Conservation (phyloP, 2,113 vertebrate genomes). For the Turnix velox region DNA sequence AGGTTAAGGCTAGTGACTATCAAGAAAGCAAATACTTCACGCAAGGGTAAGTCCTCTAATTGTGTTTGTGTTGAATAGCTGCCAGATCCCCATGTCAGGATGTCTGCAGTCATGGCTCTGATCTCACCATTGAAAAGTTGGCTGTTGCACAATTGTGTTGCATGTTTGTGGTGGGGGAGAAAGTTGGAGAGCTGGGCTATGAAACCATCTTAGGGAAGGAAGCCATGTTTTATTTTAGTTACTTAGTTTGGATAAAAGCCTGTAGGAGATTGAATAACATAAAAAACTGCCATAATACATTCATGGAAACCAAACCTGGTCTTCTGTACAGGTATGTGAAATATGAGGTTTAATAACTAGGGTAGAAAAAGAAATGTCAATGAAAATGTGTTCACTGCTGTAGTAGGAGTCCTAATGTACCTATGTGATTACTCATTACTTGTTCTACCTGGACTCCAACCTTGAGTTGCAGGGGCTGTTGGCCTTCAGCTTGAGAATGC, state of each 20-base stretch:
- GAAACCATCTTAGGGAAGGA: slow-evolving; percentile 55
- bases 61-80: slow-evolving; percentile 77
- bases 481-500: neutral
- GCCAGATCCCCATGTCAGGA: slow-evolving; percentile 75
- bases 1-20: slow-evolving; percentile 70
- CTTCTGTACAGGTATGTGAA: slow-evolving; percentile 19
- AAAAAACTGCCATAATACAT: neutral
- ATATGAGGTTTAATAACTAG: slow-evolving; percentile 21
- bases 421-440: neutral
- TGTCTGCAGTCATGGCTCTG: slow-evolving; percentile 68
- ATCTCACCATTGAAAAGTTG: slow-evolving; percentile 52
- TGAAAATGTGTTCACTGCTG: neutral
- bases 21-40: slow-evolving; percentile 79
- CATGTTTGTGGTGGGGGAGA: slow-evolving; percentile 59
- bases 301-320: slow-evolving; percentile 32
- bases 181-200: slow-evolving; percentile 46
- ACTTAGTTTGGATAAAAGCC: slow-evolving; percentile 69
- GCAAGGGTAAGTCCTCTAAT: slow-evolving; percentile 80
- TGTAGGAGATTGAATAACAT: slow-evolving; percentile 56
- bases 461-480: neutral
- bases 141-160: slow-evolving; percentile 58
- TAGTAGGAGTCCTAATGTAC: neutral
- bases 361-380: neutral
- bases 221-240: slow-evolving; percentile 65
- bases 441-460: neutral